phyloP scores from a whole-genome alignment of 2,888 invertebrate genomes.

The Phasia obesa region DNA sequence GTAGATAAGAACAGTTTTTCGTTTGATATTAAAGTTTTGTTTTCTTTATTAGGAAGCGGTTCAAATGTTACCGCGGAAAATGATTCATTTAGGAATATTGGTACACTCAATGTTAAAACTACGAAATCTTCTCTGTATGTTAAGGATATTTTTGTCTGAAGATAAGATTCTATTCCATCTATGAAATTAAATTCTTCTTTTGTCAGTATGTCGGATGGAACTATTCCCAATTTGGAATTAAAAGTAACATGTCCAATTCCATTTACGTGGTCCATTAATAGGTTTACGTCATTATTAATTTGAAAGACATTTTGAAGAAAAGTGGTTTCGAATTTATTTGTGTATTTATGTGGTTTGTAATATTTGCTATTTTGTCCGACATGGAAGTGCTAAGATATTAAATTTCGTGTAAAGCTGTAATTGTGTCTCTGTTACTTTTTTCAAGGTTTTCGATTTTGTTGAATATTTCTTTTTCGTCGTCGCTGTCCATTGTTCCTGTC shows the following conservation, averaged over 20 bases:
- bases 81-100: neutral
- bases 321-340: neutral
- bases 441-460: neutral
- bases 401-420: neutral
- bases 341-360: neutral
- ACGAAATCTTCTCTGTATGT: neutral
- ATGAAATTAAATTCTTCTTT: conserved; percentile 19
- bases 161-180: neutral
- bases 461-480: conserved; percentile 53
- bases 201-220: conserved; percentile 9
- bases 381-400: neutral
- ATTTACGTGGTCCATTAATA: neutral
- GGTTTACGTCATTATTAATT: neutral
- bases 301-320: neutral
- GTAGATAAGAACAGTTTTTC: neutral
- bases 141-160: neutral
- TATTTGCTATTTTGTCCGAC: neutral
- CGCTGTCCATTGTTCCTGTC: conserved; percentile 67
- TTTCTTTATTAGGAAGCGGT: conserved; percentile 28
- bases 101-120: neutral
- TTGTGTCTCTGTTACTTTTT: neutral
- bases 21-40: conserved; percentile 21
- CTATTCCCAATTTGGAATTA: neutral
- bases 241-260: neutral
- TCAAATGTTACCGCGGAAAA: neutral